Percentiles rank a stretch among this genome's conserved stretches.
These are phyloP conservation scores for Pyrgilauda ruficollis DNA, from an alignment of 2,113 vertebrate genomes.

Conservation along the genomic window DNA sequence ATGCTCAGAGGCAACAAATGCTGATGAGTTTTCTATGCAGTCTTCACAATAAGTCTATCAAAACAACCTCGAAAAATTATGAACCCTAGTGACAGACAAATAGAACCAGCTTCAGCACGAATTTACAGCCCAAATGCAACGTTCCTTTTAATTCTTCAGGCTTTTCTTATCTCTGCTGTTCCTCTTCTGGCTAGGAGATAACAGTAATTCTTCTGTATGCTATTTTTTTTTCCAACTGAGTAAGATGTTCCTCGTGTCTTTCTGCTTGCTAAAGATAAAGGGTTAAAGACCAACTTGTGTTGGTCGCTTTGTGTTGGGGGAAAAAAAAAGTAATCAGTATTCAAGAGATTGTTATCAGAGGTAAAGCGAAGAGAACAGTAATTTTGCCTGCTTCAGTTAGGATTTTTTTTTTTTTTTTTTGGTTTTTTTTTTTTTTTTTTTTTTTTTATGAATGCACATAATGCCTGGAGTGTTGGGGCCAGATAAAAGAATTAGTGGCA, in stretches of 20 bases:
- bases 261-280: slow-evolving; percentile 99
- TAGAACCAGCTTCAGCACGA: slow-evolving; percentile 83
- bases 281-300: slow-evolving; percentile 97
- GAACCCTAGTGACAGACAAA: slow-evolving; percentile 88
- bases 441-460: slow-evolving; percentile 89
- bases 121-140: slow-evolving; percentile 92
- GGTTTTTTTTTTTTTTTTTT: slow-evolving; percentile 65
- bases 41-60: slow-evolving; percentile 96
- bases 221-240: slow-evolving; percentile 82
- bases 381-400: neutral
- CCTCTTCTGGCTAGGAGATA: slow-evolving; percentile 97
- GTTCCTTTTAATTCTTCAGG: slow-evolving; percentile 86
- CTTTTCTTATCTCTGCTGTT: slow-evolving; percentile 94
- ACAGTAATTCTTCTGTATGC: slow-evolving; percentile 97
- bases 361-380: slow-evolving; percentile 86
- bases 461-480: slow-evolving; percentile 96
- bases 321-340: slow-evolving; percentile 88
- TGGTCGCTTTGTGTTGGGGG: slow-evolving; percentile 83
- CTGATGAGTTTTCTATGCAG: slow-evolving; percentile 98
- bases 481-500: slow-evolving; percentile 99
- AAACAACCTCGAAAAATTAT: slow-evolving; percentile 87
- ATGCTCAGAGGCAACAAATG: slow-evolving; percentile 91
- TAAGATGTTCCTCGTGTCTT: slow-evolving; percentile 91
- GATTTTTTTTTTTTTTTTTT: slow-evolving; percentile 55
- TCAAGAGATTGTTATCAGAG: slow-evolving; percentile 96